Base-by-base conservation (phyloP, 2,888 invertebrate species). In the Callimorpha dominula region DNA sequence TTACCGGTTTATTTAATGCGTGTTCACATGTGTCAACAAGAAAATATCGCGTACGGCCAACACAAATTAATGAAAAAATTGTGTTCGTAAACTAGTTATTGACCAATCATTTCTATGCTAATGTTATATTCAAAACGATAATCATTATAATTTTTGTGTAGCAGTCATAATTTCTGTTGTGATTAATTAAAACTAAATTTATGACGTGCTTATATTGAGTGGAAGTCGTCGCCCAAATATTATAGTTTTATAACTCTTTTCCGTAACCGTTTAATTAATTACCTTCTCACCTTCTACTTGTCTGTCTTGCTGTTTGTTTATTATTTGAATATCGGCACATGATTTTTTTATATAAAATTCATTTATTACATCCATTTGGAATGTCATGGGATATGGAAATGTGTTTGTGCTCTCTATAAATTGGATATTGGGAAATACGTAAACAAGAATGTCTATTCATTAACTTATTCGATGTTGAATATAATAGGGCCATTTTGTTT, bases 181-280 rank as follows among this genome's bases (percentile, higher is more conserved):
- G 74, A 81, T 78, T 80, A 80, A 84, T 85, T 84, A 81, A 77
- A 83, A 80, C 75, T 67, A 72, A 85, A 84, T 72, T 82, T 78
- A 83, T 82, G 76, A 74, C 67, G 50, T 76, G 68, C 57, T 73
- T 66, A 43, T 54, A 76, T 52, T 75, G 71, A 73, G 77, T 70
- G 68, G 78, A 77, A 71, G 66, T 77, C 68, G 76, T 78, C 73
- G 57, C 67, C 74, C 65, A 66, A 49, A 65, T 49, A 73, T 70
- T 68, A 60, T 68, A 60, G 43, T 60, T 84, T 84, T 80, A 82
- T 78, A 73, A 75, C 65, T 75, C 73, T 82, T 82, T 84, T 70
- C 77, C 73, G 71, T 75, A 75, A 75, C 74, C 70, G 70, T 75
- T 80, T 80, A 78, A 80, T 83, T 82, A 80, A 74, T 74, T 76